Conservation (phyloP, 35 echinoderm and acorn worm genomes). For the Nesometra sesokonis region DNA sequence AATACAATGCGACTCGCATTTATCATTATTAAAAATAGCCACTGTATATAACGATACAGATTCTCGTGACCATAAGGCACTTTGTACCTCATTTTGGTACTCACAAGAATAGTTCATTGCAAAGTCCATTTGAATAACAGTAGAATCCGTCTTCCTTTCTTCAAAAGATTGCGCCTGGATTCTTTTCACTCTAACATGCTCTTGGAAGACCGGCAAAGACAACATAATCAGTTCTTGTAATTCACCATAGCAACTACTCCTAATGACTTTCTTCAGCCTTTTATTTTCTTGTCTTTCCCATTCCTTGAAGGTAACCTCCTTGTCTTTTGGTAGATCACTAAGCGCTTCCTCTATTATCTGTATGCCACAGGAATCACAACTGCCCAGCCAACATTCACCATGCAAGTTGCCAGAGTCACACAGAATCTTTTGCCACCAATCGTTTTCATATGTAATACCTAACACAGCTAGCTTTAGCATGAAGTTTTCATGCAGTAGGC, state of each 20-base stretch:
- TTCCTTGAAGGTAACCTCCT: not conserved
- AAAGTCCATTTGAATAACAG: slow-evolving; percentile 38
- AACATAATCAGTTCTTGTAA: not conserved
- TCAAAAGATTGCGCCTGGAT: slow-evolving; percentile 25
- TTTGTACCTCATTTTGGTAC: slow-evolving; percentile 49
- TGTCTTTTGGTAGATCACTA: not conserved
- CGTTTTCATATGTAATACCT: slow-evolving; percentile 5
- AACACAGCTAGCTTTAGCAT: not conserved
- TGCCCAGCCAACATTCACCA: too few species aligned
- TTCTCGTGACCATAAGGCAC: slow-evolving; percentile 40
- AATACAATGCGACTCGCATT: slow-evolving; percentile 26
- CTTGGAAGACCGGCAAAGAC: slow-evolving; percentile 7
- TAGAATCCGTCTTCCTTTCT: slow-evolving; percentile 2
- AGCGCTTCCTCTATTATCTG: not conserved
- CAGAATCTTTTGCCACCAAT: not conserved
- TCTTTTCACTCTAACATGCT: slow-evolving; percentile 43
- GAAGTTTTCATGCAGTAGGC: too few species aligned
- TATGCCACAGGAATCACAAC: not conserved
- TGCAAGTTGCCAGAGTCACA: slow-evolving; percentile 4
- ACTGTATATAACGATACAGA: slow-evolving; percentile 34
- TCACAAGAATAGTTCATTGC: slow-evolving; percentile 46
- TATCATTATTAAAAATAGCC: not conserved
- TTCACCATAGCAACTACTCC: slow-evolving; percentile 8
- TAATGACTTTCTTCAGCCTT: not conserved
- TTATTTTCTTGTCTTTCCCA: not conserved